Base-by-base conservation (phyloP, 1,140 invertebrate species). In the Drosophila setifemur region DNA sequence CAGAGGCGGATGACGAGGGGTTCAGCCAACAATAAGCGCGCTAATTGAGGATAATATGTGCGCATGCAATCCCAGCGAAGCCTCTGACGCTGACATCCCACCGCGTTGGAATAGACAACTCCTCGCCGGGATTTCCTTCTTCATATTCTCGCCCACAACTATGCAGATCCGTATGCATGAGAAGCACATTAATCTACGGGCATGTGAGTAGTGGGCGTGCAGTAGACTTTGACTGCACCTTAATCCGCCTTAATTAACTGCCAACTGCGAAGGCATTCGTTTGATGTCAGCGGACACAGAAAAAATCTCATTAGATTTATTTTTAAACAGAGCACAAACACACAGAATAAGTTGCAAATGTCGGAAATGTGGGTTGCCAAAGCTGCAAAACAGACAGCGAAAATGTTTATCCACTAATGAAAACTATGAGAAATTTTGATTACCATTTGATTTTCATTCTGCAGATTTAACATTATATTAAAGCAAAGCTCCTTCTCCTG, bases 21-120 rank as follows among this genome's bases (percentile, higher is more conserved):
- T 40, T 19, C 42, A 31, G 66, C 79, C 67, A 83, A 73, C 78
- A 83, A 83, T 85, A 74, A 79, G 79, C 74, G 64, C 78, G 74
- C 78, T 83, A 83, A 83, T 83, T 83, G 78, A 74, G 78, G 78
- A 83, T 83, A 83, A 83, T 83, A 79, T 72, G 68, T 71, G 47
- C 31, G 44, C 25, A 31, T 43, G 37, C 53, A 25, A 35, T 71
- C 44, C 43, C 18, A 39, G 19, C 25, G 25, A 43, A 68, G 31
- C 19, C 42, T 45, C 28, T 40, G 6, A 19, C 19, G 42, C 52
- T 42, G 42, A 33, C 66, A 69, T 48, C 21, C 52, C 19, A 19
- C 29, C 19, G 23, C 29, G 50, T 29, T 33, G 44, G 39, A 43
- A 60, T 44, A 42, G 44, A 70, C 31, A 19, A 29, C 35, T 64